Percentiles rank a stretch among this genome's conserved stretches.
Conservation (phyloP, 2,113 vertebrate genomes). For the Rhipidura dahli region DNA sequence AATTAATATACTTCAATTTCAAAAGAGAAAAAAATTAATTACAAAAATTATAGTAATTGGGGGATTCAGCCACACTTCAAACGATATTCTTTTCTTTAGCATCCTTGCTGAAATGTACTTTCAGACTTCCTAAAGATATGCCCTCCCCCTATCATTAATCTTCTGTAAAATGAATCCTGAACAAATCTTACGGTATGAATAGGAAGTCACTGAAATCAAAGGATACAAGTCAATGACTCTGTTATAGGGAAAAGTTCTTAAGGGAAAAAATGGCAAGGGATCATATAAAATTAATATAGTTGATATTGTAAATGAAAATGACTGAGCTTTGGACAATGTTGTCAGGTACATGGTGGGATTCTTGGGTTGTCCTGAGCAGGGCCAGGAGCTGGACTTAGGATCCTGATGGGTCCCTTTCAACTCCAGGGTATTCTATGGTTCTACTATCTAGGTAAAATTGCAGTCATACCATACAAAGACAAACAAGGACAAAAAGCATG, state of each 20-base stretch:
- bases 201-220: constrained; percentile 1
- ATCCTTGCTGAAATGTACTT: neutral
- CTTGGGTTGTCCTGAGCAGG: neutral
- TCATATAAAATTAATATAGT: neutral
- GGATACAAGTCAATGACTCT: neutral
- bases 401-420: neutral
- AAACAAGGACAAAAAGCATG: neutral
- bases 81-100: neutral
- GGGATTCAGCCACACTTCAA: neutral
- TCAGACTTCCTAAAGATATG: neutral
- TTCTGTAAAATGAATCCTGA: neutral
- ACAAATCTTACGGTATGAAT: neutral
- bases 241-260: neutral
- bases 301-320: neutral
- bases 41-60: constrained; percentile 18
- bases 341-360: neutral
- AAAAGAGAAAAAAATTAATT: neutral
- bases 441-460: neutral
- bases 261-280: neutral
- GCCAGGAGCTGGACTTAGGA: neutral
- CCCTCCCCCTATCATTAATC: neutral
- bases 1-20: constrained; percentile 9
- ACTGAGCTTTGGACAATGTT: neutral
- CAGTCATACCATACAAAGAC: neutral
- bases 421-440: neutral